Evolutionary conservation across 2,113 vertebrate genomes (phyloP), one percentile per base, ranked within the genome.

Genomic region (Ochotona princeps): DNA sequence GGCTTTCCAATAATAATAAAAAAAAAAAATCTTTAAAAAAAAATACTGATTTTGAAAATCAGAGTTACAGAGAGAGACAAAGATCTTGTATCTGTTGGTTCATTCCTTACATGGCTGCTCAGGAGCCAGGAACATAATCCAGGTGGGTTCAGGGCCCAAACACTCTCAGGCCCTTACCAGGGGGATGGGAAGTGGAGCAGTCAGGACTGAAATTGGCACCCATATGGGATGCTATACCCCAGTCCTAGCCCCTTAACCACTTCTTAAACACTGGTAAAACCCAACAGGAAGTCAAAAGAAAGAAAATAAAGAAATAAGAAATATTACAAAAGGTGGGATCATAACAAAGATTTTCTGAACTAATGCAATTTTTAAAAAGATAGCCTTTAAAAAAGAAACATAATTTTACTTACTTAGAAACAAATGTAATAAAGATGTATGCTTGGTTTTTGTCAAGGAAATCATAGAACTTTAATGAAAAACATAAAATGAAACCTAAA

Each of bases 331-430:
- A 84, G 90, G 85, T 87, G 14, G 14, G 3, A 0, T 88, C 23
- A 81, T 82, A 90, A 91, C 26, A 83, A 94, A 73, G n/a, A 81
- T 89, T 92, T 91, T 95, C 17, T 86, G 60, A 72, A 72, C 21
- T 80, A 75, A 93, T 63, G 54, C 67, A 87, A 76, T 72, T 75
- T 90, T 86, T 80, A n/a, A 79, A 88, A 92, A 65, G 21, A 75
- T 32, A 84, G 15, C 25, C 15, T 88, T 93, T 88, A 82, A 14
- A 91, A 84, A 94, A 91, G 47, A 23, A 92, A 26, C 12, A 80
- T n/a, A 25, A 89, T 75, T 83, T 66, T 63, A 69, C 76, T 20
- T 7, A 25, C 83, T 47, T 69, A 83, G 66, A 82, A 83, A 80
- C 61, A 93, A 92, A 90, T 82, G 23, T 82, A 85, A 75, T 82